phyloP scores from a whole-genome alignment of 2,888 invertebrate genomes.

The Digitonthophagus gazella region DNA sequence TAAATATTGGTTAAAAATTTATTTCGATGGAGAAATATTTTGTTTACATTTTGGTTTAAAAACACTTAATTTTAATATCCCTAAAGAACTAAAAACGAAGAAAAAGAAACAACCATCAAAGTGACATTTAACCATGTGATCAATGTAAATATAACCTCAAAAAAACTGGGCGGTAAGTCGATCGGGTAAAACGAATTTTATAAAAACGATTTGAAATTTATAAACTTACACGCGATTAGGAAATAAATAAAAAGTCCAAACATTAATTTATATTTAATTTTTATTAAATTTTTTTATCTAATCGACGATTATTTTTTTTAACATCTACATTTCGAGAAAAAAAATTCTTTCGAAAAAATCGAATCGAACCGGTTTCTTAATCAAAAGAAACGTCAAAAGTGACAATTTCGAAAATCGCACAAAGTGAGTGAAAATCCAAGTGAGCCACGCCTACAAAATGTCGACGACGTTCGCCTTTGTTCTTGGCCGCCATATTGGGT shows the following conservation, averaged over 20 bases:
- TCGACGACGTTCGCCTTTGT: conserved; percentile 45
- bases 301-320: not conserved
- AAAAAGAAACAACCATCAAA: too few relatives aligned
- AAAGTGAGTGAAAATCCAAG: conserved; percentile 26
- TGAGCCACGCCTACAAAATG: conserved; percentile 53
- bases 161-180: not conserved
- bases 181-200: not conserved
- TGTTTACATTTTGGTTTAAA: too few relatives aligned
- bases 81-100: too few relatives aligned
- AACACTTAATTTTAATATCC: too few relatives aligned
- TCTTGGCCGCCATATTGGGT: conserved; percentile 50
- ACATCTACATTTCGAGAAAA: not conserved
- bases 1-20: too few relatives aligned
- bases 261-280: conserved; percentile 8
- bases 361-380: not conserved
- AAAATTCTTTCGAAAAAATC: not conserved
- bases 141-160: conserved; percentile 17
- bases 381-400: conserved; percentile 16
- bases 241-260: conserved; percentile 12
- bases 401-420: conserved; percentile 24
- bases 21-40: too few relatives aligned
- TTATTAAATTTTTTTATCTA: not conserved
- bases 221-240: not conserved
- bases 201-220: not conserved
- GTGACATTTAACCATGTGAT: conserved; percentile 15